Conservation (phyloP, 2,113 vertebrate genomes). For the Geothlypis trichas region DNA sequence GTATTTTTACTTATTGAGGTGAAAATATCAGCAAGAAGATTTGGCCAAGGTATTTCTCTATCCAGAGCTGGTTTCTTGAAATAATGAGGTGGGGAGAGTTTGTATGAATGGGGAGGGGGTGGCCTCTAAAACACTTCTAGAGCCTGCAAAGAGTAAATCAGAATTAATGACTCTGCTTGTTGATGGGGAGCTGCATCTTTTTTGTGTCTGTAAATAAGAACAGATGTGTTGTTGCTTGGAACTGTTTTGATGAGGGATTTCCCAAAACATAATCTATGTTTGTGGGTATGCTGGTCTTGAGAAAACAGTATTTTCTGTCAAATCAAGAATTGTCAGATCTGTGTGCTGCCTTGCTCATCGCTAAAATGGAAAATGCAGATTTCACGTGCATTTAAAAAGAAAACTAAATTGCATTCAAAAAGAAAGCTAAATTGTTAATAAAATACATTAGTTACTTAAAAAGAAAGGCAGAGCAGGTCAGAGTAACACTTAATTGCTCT, state of each 20-base stretch:
- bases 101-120: not conserved
- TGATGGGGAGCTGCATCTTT: conserved; percentile 12
- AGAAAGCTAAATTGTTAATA: not conserved
- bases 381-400: not conserved
- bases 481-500: not conserved
- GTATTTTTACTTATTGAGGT: not conserved
- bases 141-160: conserved; percentile 20
- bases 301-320: conserved; percentile 35
- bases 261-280: conserved; percentile 8
- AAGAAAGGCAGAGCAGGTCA: not conserved
- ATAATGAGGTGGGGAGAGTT: not conserved
- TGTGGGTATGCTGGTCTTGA: not conserved
- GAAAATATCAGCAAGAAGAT: not conserved
- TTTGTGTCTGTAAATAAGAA: conserved; percentile 65
- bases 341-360: not conserved
- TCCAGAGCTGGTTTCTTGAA: not conserved
- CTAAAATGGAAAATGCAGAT: not conserved
- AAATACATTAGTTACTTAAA: not conserved
- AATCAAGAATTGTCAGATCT: not conserved
- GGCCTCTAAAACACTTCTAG: not conserved
- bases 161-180: conserved; percentile 3
- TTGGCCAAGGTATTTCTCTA: not conserved
- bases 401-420: not conserved
- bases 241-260: conserved; percentile 58
- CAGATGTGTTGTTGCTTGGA: conserved; percentile 52